phyloP scores from a whole-genome alignment of 2,797 vertebrate genomes.

The Botia kubotai region DNA sequence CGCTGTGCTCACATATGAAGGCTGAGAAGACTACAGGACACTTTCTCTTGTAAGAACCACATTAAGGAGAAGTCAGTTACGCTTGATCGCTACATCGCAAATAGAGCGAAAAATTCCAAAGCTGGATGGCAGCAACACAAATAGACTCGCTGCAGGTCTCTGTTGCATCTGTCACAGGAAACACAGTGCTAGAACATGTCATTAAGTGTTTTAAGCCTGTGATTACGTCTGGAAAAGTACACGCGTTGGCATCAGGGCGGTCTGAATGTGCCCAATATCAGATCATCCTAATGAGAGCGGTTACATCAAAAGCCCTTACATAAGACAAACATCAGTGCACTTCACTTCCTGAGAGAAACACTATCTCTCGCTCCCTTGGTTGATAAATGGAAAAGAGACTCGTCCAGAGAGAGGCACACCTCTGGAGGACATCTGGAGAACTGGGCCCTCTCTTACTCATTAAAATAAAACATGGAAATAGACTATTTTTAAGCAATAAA shows the following conservation, averaged over 20 bases:
- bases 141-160: constrained; percentile 27
- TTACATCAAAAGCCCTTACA: constrained; percentile 34
- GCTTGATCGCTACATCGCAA: constrained; percentile 1
- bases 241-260: constrained; percentile 38
- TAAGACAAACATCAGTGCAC: constrained; percentile 27
- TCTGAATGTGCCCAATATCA: constrained; percentile 40
- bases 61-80: background rate
- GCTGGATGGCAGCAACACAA: background rate
- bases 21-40: background rate
- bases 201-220: constrained; percentile 53
- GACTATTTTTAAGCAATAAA: background rate
- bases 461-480: background rate
- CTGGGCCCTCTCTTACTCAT: background rate
- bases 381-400: constrained; percentile 21
- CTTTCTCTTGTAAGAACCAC: background rate
- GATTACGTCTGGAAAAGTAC: constrained; percentile 45
- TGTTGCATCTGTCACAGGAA: constrained; percentile 21
- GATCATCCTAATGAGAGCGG: constrained; percentile 25
- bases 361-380: constrained; percentile 7
- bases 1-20: background rate
- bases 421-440: constrained; percentile 12
- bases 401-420: constrained; percentile 3
- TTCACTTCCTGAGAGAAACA: constrained; percentile 9
- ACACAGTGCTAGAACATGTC: constrained; percentile 31
- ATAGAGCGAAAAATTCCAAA: background rate